Evolutionary conservation across 1,140 invertebrate species (phyloP).

Genomic region (Drosophila prosaltans): DNA sequence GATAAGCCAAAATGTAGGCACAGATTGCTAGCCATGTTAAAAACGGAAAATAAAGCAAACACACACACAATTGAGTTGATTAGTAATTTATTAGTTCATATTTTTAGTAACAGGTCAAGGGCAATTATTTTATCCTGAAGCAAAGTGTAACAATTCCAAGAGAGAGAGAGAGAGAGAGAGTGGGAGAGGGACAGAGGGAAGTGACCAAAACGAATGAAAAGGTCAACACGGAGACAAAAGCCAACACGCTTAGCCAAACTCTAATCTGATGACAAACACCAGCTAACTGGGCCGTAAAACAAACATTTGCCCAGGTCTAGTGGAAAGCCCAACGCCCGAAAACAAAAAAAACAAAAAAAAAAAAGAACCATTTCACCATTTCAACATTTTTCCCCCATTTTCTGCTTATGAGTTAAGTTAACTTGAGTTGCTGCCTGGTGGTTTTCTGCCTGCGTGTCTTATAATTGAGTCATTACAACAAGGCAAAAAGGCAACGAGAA

Average conservation of each 20-base stretch:
- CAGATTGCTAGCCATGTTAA: conserved; percentile 85
- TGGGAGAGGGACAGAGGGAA: too few relatives aligned
- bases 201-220: conserved; percentile 45
- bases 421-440: neutral
- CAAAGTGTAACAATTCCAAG: neutral
- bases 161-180: too few relatives aligned
- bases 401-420: conserved; percentile 31
- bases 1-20: conserved; percentile 89
- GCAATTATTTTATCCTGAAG: conserved; percentile 45
- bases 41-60: conserved; percentile 7
- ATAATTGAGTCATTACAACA: conserved; percentile 74
- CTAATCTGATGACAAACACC: conserved; percentile 72
- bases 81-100: conserved; percentile 27
- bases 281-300: conserved; percentile 57
- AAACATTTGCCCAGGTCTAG: conserved; percentile 63
- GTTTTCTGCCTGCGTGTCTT: conserved; percentile 58
- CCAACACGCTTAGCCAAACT: conserved; percentile 39
- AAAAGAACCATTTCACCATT: conserved; percentile 3
- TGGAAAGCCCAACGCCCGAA: too few relatives aligned
- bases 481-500: conserved; percentile 28
- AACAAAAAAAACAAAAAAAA: too few relatives aligned
- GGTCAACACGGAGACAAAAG: conserved; percentile 55
- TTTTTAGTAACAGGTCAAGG: conserved; percentile 61
- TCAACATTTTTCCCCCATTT: conserved; percentile 22
- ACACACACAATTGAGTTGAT: neutral